Percentiles rank a stretch among this genome's conserved stretches.
These are phyloP conservation scores for Lampris incognitus DNA, from an alignment of 2,113 vertebrate species.

Conservation along the genomic window DNA sequence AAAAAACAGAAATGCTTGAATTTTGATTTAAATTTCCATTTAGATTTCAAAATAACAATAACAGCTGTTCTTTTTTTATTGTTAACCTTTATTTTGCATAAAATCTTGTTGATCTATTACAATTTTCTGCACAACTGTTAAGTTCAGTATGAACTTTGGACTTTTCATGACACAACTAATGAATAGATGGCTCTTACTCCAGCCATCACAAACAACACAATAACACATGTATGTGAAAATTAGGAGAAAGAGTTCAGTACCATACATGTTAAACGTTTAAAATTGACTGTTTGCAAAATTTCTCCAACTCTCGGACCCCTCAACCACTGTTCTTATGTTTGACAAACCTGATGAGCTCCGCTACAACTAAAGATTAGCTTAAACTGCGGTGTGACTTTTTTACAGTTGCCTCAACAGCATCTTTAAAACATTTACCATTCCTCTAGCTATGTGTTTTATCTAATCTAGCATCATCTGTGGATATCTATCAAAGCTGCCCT, in stretches of 20 bases:
- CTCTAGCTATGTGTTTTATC: too few relatives aligned
- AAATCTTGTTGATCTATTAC: neutral
- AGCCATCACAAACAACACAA: conserved; percentile 2
- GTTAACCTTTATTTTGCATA: neutral
- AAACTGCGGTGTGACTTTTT: too few relatives aligned
- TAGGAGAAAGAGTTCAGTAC: neutral
- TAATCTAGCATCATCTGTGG: too few relatives aligned
- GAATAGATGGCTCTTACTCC: neutral
- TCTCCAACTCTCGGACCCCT: too few relatives aligned
- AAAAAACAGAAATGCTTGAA: conserved; percentile 68
- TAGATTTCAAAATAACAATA: conserved; percentile 5
- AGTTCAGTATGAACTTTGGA: neutral
- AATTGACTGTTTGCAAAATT: too few relatives aligned
- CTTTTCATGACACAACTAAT: neutral
- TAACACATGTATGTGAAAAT: conserved; percentile 50
- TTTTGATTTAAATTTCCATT: conserved; percentile 7
- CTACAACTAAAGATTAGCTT: too few relatives aligned
- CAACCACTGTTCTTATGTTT: too few relatives aligned
- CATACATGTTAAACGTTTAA: conserved; percentile 49
- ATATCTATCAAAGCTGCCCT: too few relatives aligned
- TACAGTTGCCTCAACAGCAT: too few relatives aligned
- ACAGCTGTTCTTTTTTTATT: neutral
- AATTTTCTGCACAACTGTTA: neutral
- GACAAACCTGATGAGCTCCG: too few relatives aligned
- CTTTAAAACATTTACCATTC: too few relatives aligned